Evolutionary conservation across 2,797 vertebrate species (phyloP).

Genomic region (Distichodus sexfasciatus): DNA sequence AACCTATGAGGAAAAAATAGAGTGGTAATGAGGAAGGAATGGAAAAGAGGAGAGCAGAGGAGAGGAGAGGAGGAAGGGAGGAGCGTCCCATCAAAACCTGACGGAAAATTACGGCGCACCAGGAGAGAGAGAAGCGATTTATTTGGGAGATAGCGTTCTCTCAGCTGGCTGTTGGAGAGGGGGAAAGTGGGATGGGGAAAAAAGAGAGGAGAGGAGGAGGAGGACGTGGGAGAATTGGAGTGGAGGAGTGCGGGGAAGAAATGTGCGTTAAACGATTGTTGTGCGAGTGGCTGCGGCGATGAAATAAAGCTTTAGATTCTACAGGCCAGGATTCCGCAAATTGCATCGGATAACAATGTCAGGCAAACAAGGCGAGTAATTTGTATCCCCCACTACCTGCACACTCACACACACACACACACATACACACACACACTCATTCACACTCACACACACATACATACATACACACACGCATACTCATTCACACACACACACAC

Average conservation of each 20-base stretch:
- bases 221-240: not conserved
- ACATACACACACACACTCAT: constrained; percentile 29
- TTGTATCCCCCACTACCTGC: constrained; percentile 42
- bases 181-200: not conserved
- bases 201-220: constrained; percentile 17
- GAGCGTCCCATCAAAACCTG: too few relatives aligned
- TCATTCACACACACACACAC: constrained; percentile 26
- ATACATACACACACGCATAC: constrained; percentile 32
- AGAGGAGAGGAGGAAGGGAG: constrained; percentile 32
- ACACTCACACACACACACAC: constrained; percentile 35
- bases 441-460: constrained; percentile 28
- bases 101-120: too few relatives aligned
- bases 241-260: constrained; percentile 15
- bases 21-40: not conserved
- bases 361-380: constrained; percentile 48
- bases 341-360: constrained; percentile 53
- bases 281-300: constrained; percentile 42
- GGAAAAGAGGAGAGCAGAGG: not conserved
- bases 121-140: constrained; percentile 29
- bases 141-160: constrained; percentile 21
- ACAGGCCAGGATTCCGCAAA: constrained; percentile 47
- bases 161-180: too few relatives aligned
- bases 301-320: constrained; percentile 46
- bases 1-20: not conserved
- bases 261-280: constrained; percentile 30